Percentiles rank a stretch among this genome's conserved stretches.
Conservation (phyloP, 2,797 vertebrate species). For the Acrocephalus scirpaceus region DNA sequence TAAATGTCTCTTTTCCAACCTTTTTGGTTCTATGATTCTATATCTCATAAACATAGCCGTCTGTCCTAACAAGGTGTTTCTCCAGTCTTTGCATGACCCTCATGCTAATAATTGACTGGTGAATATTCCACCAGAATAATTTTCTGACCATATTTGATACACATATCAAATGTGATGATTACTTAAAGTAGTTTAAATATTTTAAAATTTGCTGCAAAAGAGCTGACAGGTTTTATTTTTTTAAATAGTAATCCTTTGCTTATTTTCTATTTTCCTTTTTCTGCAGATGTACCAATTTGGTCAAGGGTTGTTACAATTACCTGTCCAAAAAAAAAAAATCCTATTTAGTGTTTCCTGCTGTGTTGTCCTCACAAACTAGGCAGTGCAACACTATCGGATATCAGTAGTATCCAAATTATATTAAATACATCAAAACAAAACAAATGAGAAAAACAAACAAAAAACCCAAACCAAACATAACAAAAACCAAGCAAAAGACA, state of each 20-base stretch:
- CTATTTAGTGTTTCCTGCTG: background rate
- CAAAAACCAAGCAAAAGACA: background rate
- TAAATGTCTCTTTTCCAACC: background rate
- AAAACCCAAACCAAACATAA: background rate
- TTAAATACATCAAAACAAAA: background rate
- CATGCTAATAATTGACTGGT: background rate
- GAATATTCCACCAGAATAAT: background rate
- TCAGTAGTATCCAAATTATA: background rate
- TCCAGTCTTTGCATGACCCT: background rate
- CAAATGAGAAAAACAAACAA: background rate
- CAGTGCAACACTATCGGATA: background rate
- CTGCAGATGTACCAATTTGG: background rate
- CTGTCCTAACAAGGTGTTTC: background rate
- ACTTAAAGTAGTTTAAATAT: background rate
- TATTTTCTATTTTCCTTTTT: background rate
- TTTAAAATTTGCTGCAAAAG: background rate
- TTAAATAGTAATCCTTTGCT: background rate
- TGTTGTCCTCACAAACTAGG: background rate
- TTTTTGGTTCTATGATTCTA: background rate
- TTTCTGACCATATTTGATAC: background rate
- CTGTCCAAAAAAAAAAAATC: background rate
- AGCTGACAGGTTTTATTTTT: background rate
- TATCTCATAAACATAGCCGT: background rate
- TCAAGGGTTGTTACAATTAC: background rate
- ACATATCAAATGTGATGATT: no score